Evolutionary conservation across 1,140 invertebrate genomes (phyloP).

Genomic region (Heliconius hewitsoni): DNA sequence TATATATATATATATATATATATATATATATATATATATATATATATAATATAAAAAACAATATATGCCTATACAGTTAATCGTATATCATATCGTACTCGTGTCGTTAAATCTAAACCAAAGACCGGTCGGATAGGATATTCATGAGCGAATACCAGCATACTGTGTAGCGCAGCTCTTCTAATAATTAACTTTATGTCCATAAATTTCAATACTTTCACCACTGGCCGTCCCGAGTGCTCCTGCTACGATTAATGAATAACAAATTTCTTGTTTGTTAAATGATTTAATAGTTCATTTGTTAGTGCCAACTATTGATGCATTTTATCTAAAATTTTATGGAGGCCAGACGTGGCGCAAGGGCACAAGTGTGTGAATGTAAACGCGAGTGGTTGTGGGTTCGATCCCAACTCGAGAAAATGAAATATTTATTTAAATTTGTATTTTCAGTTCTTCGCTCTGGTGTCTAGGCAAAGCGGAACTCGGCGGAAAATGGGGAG

Average conservation of each 20-base stretch:
- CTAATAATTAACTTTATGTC: slow-evolving; percentile 47
- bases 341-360: no score
- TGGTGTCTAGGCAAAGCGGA: no score
- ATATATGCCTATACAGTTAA: no score
- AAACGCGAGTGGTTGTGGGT: no score
- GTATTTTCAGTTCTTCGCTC: no score
- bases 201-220: slow-evolving; percentile 49
- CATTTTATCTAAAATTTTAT: not conserved
- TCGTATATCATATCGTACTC: slow-evolving; percentile 16
- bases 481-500: no score
- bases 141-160: slow-evolving; percentile 48
- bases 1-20: no score
- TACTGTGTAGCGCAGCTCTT: slow-evolving; percentile 35
- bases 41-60: no score
- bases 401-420: no score
- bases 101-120: slow-evolving; percentile 24
- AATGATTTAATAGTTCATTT: slow-evolving; percentile 29
- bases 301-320: not conserved
- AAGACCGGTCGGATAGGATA: slow-evolving; percentile 40
- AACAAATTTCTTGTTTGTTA: slow-evolving; percentile 44
- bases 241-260: slow-evolving; percentile 48
- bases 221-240: slow-evolving; percentile 25
- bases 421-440: no score
- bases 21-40: no score
- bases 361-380: no score